Conservation (phyloP, 2,888 invertebrate genomes). For the Theodoxus fluviatilis region DNA sequence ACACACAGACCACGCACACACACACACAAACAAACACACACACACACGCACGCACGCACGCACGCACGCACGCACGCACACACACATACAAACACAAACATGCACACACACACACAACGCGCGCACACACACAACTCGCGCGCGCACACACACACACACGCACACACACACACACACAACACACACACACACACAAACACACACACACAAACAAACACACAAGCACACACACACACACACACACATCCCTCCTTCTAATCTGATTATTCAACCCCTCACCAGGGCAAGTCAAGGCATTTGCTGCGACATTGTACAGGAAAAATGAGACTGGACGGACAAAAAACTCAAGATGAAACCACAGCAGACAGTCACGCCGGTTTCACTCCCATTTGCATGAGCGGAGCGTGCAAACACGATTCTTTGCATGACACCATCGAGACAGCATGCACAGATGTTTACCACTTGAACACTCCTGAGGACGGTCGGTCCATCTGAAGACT, state of each 20-base stretch:
- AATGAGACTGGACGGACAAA: no score
- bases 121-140: background rate
- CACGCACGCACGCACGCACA: background rate
- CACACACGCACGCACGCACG: constrained; percentile 9
- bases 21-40: constrained; percentile 11
- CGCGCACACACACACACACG: background rate
- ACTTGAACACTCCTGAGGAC: no score
- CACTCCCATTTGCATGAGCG: no score
- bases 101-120: constrained; percentile 4
- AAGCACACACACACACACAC: background rate
- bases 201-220: constrained; percentile 2
- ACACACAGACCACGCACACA: background rate
- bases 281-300: background rate
- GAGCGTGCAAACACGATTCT: no score
- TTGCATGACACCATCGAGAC: no score
- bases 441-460: no score
- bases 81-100: constrained; percentile 8
- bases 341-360: no score
- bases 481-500: no score
- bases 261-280: background rate
- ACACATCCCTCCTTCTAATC: no score
- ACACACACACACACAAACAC: constrained; percentile 1
- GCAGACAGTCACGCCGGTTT: no score
- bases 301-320: background rate
- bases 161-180: constrained; percentile 8